phyloP scores from a whole-genome alignment of 2,113 vertebrate species.

The Rousettus leschenaultii region DNA sequence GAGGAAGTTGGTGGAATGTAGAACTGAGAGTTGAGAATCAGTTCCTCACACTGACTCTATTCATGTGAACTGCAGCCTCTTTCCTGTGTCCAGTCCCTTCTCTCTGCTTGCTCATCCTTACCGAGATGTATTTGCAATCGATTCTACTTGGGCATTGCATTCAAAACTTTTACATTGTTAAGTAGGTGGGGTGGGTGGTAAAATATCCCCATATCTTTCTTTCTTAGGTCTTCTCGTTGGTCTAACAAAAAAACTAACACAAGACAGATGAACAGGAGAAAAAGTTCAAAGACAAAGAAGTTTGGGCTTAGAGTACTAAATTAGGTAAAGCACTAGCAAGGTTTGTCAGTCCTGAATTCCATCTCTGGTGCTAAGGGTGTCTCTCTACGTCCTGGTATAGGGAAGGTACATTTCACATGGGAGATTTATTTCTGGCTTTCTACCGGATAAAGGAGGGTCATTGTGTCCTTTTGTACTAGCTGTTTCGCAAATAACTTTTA shows the following conservation, averaged over 20 bases:
- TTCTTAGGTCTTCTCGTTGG: neutral
- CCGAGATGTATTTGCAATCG: neutral
- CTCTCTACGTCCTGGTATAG: no score
- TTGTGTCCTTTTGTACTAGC: no score
- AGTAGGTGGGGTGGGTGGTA: neutral
- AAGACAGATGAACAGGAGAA: neutral
- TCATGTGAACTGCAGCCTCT: neutral
- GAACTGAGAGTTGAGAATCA: neutral
- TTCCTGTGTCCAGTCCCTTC: neutral
- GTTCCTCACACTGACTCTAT: neutral
- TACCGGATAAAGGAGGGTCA: no score
- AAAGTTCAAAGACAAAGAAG: neutral
- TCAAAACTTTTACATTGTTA: neutral
- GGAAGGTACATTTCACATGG: no score
- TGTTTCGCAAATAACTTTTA: no score
- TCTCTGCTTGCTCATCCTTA: neutral
- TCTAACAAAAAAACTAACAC: neutral
- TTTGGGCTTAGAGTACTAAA: no score
- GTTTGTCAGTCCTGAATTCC: no score
- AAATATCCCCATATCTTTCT: neutral
- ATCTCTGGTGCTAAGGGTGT: no score
- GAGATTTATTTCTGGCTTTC: no score
- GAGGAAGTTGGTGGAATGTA: neutral
- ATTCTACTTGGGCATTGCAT: neutral
- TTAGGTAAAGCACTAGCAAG: no score